Percentiles rank a stretch among this genome's conserved stretches.
These are phyloP conservation scores for Agelastica alni DNA, from an alignment of 2,888 invertebrate genomes.

Conservation along the genomic window DNA sequence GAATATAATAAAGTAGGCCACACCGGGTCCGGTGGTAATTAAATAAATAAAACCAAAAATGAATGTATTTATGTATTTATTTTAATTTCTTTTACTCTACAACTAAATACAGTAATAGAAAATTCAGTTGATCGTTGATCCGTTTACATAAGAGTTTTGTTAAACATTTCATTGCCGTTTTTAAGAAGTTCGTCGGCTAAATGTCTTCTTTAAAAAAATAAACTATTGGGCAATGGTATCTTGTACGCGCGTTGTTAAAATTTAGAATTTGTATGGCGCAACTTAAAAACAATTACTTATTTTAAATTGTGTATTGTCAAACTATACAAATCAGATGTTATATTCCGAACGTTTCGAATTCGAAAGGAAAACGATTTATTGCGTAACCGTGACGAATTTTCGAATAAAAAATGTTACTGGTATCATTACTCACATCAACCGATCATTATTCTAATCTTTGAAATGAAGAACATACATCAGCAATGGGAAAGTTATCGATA, in stretches of 20 bases:
- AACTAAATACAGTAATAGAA: no score
- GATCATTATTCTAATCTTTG: neutral
- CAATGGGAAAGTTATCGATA: neutral
- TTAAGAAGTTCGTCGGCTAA: no score
- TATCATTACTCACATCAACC: slow-evolving; percentile 2
- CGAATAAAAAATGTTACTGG: neutral
- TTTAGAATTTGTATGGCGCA: neutral
- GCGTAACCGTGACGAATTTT: neutral
- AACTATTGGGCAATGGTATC: neutral
- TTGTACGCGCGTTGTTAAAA: neutral
- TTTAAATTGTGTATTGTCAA: neutral
- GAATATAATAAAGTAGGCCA: no score
- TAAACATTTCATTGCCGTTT: no score
- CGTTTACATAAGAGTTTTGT: no score
- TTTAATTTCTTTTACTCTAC: no score
- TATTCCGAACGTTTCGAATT: neutral
- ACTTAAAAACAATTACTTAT: neutral
- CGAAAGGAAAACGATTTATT: neutral
- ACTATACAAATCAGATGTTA: no score
- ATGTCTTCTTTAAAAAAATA: no score
- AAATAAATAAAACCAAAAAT: no score
- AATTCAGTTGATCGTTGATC: no score
- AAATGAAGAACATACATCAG: neutral
- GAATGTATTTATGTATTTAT: no score
- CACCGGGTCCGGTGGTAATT: no score